Conservation (phyloP, 1,140 invertebrate species). For the Dufourea novaeangliae region DNA sequence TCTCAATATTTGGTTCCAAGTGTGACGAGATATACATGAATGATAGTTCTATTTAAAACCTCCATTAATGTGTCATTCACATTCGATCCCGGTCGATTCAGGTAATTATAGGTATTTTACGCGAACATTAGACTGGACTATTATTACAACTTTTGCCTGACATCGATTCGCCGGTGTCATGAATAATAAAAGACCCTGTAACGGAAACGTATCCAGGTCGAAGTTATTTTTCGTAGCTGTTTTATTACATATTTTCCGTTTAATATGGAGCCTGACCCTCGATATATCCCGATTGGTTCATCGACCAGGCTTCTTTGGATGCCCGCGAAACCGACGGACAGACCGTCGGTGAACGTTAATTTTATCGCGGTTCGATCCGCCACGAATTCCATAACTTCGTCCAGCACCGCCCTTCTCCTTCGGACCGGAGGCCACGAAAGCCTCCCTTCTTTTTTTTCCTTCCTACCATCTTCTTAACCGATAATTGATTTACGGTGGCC, state of each 20-base stretch:
- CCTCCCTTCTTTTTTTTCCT: slow-evolving; percentile 7
- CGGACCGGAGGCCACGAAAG: background rate
- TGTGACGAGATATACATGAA: too few relatives aligned
- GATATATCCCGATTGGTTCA: background rate
- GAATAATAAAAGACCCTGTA: too few relatives aligned
- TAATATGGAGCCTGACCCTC: background rate
- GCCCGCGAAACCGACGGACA: background rate
- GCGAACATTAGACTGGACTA: too few relatives aligned
- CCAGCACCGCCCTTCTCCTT: too few relatives aligned
- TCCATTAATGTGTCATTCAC: background rate
- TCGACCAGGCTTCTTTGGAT: slow-evolving; percentile 33
- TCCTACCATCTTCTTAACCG: slow-evolving; percentile 20
- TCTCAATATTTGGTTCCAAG: too few relatives aligned
- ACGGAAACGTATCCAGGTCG: too few relatives aligned
- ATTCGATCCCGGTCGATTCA: background rate
- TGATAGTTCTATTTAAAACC: too few relatives aligned
- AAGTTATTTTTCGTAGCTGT: background rate
- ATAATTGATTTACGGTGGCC: slow-evolving; percentile 52
- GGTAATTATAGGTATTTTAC: too few relatives aligned
- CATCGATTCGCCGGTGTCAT: too few relatives aligned
- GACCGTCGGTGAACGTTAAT: slow-evolving; percentile 45
- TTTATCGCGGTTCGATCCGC: slow-evolving; percentile 28
- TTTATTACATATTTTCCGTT: background rate
- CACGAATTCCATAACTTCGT: slow-evolving; percentile 49
- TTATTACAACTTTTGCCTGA: too few relatives aligned